phyloP scores from a whole-genome alignment of 2,888 invertebrate species.

The Chrysina gloriosa region DNA sequence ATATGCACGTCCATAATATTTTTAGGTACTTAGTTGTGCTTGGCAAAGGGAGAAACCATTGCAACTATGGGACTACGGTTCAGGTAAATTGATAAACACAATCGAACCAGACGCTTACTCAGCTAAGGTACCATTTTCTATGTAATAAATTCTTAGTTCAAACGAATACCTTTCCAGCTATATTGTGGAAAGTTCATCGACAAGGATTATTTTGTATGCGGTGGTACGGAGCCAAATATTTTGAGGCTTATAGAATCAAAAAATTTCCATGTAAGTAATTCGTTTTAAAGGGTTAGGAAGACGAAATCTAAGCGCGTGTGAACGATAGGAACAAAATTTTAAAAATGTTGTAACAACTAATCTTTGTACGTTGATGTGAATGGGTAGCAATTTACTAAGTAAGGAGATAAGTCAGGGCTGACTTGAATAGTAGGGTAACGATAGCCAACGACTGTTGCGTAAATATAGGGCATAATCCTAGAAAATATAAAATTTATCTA shows the following conservation, averaged over 20 bases:
- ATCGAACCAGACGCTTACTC: conserved; percentile 68
- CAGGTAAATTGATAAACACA: conserved; percentile 72
- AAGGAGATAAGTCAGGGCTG: no score
- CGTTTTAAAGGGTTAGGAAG: not conserved
- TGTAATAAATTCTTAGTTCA: not conserved
- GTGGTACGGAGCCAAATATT: conserved; percentile 72
- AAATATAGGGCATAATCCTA: no score
- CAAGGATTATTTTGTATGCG: conserved; percentile 70
- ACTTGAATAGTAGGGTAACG: no score
- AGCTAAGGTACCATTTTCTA: conserved; percentile 52
- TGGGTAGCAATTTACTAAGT: no score
- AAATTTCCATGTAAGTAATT: conserved; percentile 68
- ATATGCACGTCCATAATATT: not conserved
- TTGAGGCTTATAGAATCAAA: conserved; percentile 72
- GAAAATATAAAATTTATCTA: no score
- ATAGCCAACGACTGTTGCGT: no score
- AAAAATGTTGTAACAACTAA: no score
- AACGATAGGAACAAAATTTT: no score
- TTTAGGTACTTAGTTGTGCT: conserved; percentile 73
- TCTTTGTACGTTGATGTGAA: not conserved
- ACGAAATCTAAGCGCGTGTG: no score
- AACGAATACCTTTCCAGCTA: conserved; percentile 65
- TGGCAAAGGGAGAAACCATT: conserved; percentile 73
- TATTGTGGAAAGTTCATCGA: conserved; percentile 73
- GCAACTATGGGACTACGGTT: conserved; percentile 76